Evolutionary conservation across 2,888 invertebrate species (phyloP).

Genomic region (Hydropsyche betteni): DNA sequence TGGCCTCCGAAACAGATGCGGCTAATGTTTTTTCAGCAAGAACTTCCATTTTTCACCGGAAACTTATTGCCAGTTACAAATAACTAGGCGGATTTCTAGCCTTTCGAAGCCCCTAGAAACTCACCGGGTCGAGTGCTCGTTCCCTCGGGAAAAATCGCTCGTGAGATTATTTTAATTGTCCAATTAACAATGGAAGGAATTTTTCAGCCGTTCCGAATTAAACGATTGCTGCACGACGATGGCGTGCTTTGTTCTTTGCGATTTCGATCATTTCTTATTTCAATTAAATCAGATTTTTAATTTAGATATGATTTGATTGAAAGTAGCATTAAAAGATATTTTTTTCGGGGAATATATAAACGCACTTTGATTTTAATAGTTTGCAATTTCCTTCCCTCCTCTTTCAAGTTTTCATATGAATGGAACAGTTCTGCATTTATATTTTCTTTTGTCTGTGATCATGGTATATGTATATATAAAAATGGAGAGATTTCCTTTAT

Average conservation of each 20-base stretch:
- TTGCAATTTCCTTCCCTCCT: too few relatives aligned
- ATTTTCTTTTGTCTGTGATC: too few relatives aligned
- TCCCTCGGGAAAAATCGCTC: slow-evolving; percentile 7
- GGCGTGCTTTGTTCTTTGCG: background rate
- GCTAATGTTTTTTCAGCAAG: slow-evolving; percentile 32
- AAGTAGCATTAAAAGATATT: too few relatives aligned
- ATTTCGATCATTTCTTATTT: background rate
- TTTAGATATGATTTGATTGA: too few relatives aligned
- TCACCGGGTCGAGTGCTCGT: too few relatives aligned
- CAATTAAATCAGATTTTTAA: too few relatives aligned
- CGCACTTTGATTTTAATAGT: too few relatives aligned
- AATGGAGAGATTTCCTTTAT: too few relatives aligned
- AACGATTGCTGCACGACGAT: background rate
- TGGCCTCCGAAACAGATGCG: slow-evolving; percentile 21
- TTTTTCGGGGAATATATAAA: too few relatives aligned
- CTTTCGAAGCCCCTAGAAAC: background rate
- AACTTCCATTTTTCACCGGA: slow-evolving; percentile 31
- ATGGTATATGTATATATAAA: too few relatives aligned
- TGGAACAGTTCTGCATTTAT: too few relatives aligned
- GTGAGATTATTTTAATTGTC: slow-evolving; percentile 27
- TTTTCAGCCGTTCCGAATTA: background rate
- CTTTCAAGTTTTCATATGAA: too few relatives aligned
- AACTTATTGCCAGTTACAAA: slow-evolving; percentile 30
- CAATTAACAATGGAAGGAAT: slow-evolving; percentile 20
- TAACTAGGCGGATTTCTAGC: background rate